These are phyloP conservation scores for Timandra comae DNA, from an alignment of 2,888 invertebrate genomes.

Conservation along the genomic window DNA sequence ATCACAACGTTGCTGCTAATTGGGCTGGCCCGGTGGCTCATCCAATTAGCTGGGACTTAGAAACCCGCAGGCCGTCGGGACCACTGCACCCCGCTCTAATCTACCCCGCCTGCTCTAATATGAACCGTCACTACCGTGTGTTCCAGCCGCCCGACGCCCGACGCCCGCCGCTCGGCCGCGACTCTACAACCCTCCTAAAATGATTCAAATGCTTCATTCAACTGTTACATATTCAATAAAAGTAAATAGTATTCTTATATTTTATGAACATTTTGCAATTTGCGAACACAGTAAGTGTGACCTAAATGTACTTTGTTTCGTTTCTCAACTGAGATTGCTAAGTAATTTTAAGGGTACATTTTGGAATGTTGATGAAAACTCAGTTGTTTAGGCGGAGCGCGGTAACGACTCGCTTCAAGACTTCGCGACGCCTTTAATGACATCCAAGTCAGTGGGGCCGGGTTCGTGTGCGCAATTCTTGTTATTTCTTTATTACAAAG, in stretches of 20 bases:
- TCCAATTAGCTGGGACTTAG: conserved; percentile 75
- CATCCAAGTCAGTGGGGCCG: conserved; percentile 60
- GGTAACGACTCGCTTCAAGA: conserved; percentile 65
- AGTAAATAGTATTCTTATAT: too few species aligned
- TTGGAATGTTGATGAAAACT: conserved; percentile 51
- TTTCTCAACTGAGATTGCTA: conserved; percentile 28
- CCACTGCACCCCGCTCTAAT: conserved; percentile 42
- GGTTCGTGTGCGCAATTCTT: conserved; percentile 76
- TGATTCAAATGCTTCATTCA: too few species aligned
- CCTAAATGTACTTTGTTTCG: conserved; percentile 26
- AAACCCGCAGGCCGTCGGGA: conserved; percentile 56
- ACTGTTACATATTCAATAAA: too few species aligned
- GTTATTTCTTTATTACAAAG: conserved; percentile 78
- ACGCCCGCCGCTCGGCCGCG: too few species aligned
- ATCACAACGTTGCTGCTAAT: conserved; percentile 70
- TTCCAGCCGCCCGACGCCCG: too few species aligned
- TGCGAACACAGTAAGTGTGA: conserved; percentile 20
- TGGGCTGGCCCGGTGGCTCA: conserved; percentile 62
- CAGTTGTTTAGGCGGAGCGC: conserved; percentile 65
- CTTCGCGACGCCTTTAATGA: conserved; percentile 70
- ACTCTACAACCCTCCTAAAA: too few species aligned
- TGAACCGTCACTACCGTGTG: conserved; percentile 33
- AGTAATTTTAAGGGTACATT: conserved; percentile 43
- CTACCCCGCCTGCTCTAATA: conserved; percentile 39
- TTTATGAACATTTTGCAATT: too few species aligned